These are phyloP conservation scores for Leptosomus discolor DNA, from an alignment of 2,113 vertebrate species.

Conservation along the genomic window DNA sequence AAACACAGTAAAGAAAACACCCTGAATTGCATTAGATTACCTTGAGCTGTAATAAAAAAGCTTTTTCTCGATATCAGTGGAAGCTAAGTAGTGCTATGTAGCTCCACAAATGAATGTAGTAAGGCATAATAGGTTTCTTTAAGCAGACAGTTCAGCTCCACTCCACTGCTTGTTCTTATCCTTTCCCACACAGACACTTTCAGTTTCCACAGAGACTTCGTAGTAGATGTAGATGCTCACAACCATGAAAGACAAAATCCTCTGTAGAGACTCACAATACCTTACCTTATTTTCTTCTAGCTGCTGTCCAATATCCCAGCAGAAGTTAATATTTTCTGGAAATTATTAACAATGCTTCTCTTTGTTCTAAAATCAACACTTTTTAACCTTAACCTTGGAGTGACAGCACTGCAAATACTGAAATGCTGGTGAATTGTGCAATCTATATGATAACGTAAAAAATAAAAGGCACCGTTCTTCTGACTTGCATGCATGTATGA, in stretches of 20 bases:
- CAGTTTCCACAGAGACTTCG: not conserved
- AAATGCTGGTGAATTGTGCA: not conserved
- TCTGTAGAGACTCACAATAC: not conserved
- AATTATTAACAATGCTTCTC: not conserved
- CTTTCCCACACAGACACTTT: not conserved
- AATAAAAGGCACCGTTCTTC: not conserved
- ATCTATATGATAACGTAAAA: not conserved
- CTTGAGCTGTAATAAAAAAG: not conserved
- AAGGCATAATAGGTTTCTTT: not conserved
- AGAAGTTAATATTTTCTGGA: not conserved
- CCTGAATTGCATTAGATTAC: not conserved
- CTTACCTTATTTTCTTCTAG: not conserved
- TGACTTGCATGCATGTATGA: rapidly evolving
- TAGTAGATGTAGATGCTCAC: not conserved
- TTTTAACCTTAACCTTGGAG: not conserved
- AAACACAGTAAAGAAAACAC: not conserved
- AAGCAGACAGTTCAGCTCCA: not conserved
- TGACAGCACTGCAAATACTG: not conserved
- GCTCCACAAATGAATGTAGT: not conserved
- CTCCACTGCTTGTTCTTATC: not conserved
- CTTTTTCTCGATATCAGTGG: not conserved
- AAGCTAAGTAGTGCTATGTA: not conserved
- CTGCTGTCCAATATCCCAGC: not conserved
- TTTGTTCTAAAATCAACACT: not conserved
- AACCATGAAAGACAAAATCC: not conserved